Conservation (phyloP, 2,797 vertebrate species). For the Erpetoichthys calabaricus region DNA sequence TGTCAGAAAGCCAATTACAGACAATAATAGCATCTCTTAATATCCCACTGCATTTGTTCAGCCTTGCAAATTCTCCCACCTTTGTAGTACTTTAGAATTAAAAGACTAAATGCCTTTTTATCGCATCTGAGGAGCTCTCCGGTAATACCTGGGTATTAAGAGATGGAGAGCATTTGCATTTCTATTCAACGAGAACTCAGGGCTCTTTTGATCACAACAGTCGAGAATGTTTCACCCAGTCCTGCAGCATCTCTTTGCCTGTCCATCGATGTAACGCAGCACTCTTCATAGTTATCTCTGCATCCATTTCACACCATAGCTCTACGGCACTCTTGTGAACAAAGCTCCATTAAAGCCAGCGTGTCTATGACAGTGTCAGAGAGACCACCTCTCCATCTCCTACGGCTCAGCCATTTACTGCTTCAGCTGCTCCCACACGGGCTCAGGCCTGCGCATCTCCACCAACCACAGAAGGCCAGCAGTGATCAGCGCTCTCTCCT, state of each 20-base stretch:
- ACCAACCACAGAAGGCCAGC: too few species aligned
- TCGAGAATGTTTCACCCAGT: conserved; percentile 21
- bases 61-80: conserved; percentile 4
- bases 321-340: too few species aligned
- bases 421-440: too few species aligned
- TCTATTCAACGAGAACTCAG: conserved; percentile 23
- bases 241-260: background rate
- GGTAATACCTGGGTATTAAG: conserved; percentile 6
- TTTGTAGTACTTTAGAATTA: conserved; percentile 6
- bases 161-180: conserved; percentile 19
- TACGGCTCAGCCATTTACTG: too few species aligned
- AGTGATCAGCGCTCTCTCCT: too few species aligned
- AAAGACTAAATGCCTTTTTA: conserved; percentile 3
- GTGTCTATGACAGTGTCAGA: too few species aligned
- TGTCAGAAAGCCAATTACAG: conserved; percentile 5
- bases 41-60: conserved; percentile 7
- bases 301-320: too few species aligned
- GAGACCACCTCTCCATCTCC: too few species aligned
- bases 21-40: conserved; percentile 3
- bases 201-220: conserved; percentile 22
- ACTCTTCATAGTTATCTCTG: too few species aligned
- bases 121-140: conserved; percentile 7
- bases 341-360: too few species aligned
- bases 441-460: too few species aligned
- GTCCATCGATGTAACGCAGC: too few species aligned